A percentile compares a stretch with the other conserved stretches of the same genome.
Conservation (phyloP, 2,888 invertebrate genomes). For the Galeopsomyia nigrocyanea region DNA sequence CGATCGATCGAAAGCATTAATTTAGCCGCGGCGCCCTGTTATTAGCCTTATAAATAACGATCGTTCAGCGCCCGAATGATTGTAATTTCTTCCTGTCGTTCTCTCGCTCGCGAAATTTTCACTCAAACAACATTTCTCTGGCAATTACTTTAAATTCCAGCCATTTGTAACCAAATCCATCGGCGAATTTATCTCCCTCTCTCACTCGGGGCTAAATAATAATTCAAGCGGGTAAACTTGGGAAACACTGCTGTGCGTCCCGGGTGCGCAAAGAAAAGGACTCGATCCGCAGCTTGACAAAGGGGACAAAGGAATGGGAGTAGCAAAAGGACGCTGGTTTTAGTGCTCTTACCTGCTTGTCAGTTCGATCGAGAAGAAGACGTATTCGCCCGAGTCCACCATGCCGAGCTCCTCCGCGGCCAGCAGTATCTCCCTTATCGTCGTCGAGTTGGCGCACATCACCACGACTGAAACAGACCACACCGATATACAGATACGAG, state of each 20-base stretch:
- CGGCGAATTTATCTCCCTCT: no score
- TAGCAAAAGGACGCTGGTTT: neutral
- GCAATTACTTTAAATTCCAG: no score
- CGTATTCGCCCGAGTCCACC: slow-evolving; percentile 96
- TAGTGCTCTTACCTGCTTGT: slow-evolving; percentile 85
- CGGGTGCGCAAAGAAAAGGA: neutral
- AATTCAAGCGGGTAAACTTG: neutral
- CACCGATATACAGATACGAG: neutral
- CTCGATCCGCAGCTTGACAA: slow-evolving; percentile 1
- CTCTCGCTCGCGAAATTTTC: no score
- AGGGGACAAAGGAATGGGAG: neutral
- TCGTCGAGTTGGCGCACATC: slow-evolving; percentile 90
- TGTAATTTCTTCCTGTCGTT: no score
- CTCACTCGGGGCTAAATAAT: no score
- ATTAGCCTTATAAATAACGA: neutral
- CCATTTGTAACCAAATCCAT: no score
- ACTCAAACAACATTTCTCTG: no score
- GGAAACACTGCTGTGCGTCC: neutral
- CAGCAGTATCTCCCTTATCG: slow-evolving; percentile 92
- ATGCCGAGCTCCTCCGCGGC: slow-evolving; percentile 95
- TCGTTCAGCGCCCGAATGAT: no score
- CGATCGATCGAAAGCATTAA: slow-evolving; percentile 14
- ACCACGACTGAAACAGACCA: slow-evolving; percentile 86
- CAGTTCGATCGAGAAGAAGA: slow-evolving; percentile 97
- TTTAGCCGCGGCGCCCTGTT: neutral